phyloP scores from a whole-genome alignment of 1,140 invertebrate species.

The Panulirus ornatus region DNA sequence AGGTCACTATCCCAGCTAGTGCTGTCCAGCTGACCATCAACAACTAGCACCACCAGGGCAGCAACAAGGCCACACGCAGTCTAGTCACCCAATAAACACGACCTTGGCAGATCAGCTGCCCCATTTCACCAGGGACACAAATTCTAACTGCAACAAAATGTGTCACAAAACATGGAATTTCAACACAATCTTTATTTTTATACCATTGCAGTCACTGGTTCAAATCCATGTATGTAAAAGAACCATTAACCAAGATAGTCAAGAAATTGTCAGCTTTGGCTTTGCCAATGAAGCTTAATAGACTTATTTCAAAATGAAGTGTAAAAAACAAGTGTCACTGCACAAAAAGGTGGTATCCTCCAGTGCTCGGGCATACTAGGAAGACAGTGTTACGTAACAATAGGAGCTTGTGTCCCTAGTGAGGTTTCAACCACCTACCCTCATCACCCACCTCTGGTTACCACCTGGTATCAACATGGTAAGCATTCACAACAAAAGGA shows the following conservation, averaged over 20 bases:
- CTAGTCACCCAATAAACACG: constrained; percentile 13
- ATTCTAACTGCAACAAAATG: constrained; percentile 52
- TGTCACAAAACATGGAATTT: constrained; percentile 24
- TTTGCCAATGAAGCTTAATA: constrained; percentile 52
- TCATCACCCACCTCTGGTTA: constrained; percentile 35
- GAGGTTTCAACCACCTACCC: constrained; percentile 26
- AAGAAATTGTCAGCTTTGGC: constrained; percentile 43
- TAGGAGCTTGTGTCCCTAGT: constrained; percentile 40
- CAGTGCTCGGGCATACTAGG: constrained; percentile 52
- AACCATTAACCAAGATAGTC: constrained; percentile 48
- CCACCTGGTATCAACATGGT: constrained; percentile 21
- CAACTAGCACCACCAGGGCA: constrained; percentile 1
- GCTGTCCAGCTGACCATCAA: constrained; percentile 14
- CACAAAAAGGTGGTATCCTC: constrained; percentile 51
- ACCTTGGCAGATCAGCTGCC: constrained; percentile 43
- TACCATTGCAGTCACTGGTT: constrained; percentile 46
- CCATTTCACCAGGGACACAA: constrained; percentile 61
- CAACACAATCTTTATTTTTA: too few relatives aligned
- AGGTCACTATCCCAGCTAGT: constrained; percentile 1
- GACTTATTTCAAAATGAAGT: constrained; percentile 12
- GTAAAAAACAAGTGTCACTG: constrained; percentile 23
- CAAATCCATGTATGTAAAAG: constrained; percentile 26
- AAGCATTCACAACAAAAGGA: not conserved
- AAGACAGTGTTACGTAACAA: constrained; percentile 52
- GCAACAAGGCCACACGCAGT: constrained; percentile 19